A percentile compares a stretch with the other conserved stretches of the same genome.
phyloP scores from a whole-genome alignment of 2,888 invertebrate species.

The Neoaliturus tenellus region DNA sequence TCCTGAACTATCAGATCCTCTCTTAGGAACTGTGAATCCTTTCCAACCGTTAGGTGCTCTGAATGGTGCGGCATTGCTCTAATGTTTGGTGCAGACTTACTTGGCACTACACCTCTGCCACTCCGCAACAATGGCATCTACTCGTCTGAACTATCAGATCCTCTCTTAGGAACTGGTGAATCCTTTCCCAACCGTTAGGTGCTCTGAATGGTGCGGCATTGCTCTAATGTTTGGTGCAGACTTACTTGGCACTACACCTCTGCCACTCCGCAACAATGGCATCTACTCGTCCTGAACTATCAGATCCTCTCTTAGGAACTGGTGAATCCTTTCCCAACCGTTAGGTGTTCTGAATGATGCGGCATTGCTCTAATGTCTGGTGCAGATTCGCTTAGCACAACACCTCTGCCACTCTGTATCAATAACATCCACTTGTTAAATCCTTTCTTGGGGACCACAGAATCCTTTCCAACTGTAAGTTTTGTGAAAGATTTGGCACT shows the following conservation, averaged over 20 bases:
- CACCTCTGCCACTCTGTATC: not conserved
- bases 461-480: not conserved
- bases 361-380: not conserved
- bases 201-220: too few relatives aligned
- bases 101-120: too few relatives aligned
- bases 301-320: not conserved
- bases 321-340: too few relatives aligned
- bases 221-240: too few relatives aligned
- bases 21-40: not conserved
- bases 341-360: not conserved
- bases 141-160: too few relatives aligned
- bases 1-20: not conserved
- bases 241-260: too few relatives aligned
- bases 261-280: conserved; percentile 9
- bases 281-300: conserved; percentile 6
- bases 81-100: too few relatives aligned
- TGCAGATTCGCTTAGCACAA: not conserved
- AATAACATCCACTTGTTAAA: not conserved
- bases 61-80: too few relatives aligned
- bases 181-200: too few relatives aligned
- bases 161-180: too few relatives aligned
- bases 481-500: not conserved
- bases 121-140: too few relatives aligned
- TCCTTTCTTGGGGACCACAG: not conserved
- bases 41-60: not conserved